Conservation (phyloP, 2,888 invertebrate genomes). For the Resseliella maxima region DNA sequence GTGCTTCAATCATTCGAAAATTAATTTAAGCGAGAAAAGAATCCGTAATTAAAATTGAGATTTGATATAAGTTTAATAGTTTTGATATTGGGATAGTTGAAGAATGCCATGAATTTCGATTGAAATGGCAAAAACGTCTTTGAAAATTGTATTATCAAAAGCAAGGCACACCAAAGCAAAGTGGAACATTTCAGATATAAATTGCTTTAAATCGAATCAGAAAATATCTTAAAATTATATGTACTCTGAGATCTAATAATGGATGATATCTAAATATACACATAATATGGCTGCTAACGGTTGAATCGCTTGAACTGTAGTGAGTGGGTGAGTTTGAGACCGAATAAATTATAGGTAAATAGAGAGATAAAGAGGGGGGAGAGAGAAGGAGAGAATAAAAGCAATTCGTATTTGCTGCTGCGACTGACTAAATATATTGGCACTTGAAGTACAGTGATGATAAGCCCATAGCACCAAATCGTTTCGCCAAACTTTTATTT, state of each 20-base stretch:
- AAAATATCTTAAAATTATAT: neutral
- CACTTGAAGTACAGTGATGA: neutral
- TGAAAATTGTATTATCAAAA: neutral
- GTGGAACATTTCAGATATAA: neutral
- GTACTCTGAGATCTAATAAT: conserved; percentile 26
- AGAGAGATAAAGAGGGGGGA: no score
- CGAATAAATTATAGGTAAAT: no score
- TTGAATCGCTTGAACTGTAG: neutral
- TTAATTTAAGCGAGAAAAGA: conserved; percentile 16
- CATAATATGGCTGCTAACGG: neutral
- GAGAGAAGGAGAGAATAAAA: neutral
- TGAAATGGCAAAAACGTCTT: neutral
- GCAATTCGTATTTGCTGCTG: neutral
- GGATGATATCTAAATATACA: neutral
- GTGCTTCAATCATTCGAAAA: neutral
- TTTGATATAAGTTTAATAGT: conserved; percentile 34
- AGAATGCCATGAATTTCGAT: neutral
- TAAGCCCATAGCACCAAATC: conserved; percentile 1
- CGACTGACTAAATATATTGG: neutral
- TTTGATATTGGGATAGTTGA: conserved; percentile 5
- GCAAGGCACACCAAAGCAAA: neutral
- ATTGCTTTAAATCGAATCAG: neutral
- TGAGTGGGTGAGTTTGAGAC: no score
- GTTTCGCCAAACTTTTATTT: neutral
- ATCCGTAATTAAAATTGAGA: conserved; percentile 11